Base-by-base conservation (phyloP, 2,797 vertebrate species). In the Thaleichthys pacificus region DNA sequence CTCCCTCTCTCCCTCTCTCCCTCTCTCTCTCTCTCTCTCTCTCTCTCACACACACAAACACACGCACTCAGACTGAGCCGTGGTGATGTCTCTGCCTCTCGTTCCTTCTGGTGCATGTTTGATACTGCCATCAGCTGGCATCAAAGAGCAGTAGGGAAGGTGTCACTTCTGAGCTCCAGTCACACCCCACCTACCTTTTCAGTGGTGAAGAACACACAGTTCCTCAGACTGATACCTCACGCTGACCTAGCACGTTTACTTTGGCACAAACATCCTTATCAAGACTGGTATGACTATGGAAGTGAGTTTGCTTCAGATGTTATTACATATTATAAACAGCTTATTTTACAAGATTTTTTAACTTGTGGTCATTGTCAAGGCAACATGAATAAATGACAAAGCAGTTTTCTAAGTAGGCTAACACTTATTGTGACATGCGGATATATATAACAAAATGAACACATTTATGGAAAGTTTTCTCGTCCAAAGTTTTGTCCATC, bases 61-160 rank as follows among this genome's bases (percentile, higher is more conserved):
- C 66, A 77, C 62, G 71, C 26, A 68, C 26, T 68, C 61, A 75
- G 79, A 80, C 80, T 81, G 78, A 74, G 71, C 64, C 32, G 1
- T 56, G 19, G 51, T n/a, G 51, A 19, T 56, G 51, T 56, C 15
- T 56, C 17, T 19, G 8, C 17, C 51, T 56, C 17, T n/a, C 4
- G 15, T 56, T 56, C 51, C 51, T 56, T 17, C 22, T 22, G 58
- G 19, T 24, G 57, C 9, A 15, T 49, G 42, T 49, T n/a, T 61
- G 58, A 61, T 21, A 61, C 58, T 5, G 21, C 21, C 21, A 61
- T 21, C 58, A 26, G 21, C 5, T 24, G 58, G 58, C 22, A 61
- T 26, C 58, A 26, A 61, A 12, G 58, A 12, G 51, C 51, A n/a
- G 51, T 5, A 5, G 6, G 15, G 51, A 5, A n/a, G 19, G 12